Percentiles rank a stretch among this genome's conserved stretches.
These are phyloP conservation scores for Catocala nupta DNA, from an alignment of 2,888 invertebrate species.

Conservation along the genomic window DNA sequence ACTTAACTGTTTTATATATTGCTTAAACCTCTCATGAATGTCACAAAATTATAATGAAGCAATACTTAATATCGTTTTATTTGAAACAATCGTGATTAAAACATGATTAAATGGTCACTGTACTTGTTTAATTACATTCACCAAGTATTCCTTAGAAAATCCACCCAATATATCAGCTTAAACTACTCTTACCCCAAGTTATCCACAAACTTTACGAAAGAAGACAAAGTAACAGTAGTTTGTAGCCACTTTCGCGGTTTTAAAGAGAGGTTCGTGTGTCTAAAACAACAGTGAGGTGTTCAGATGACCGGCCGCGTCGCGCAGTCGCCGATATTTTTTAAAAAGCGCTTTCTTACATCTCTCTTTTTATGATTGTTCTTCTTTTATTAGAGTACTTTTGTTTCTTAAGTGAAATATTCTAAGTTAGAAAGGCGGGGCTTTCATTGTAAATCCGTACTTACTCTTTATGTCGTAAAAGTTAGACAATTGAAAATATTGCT, in stretches of 20 bases:
- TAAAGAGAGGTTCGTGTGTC: conserved; percentile 49
- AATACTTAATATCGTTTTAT: too few species aligned
- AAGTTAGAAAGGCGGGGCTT: conserved; percentile 81
- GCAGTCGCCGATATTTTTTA: conserved; percentile 59
- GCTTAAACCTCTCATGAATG: too few species aligned
- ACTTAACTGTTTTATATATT: too few species aligned
- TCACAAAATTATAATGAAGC: too few species aligned
- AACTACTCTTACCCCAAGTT: too few species aligned
- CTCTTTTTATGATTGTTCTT: conserved; percentile 85
- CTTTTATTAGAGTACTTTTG: conserved; percentile 86
- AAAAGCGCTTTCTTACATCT: conserved; percentile 76
- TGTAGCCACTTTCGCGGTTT: conserved; percentile 7
- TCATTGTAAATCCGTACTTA: conserved; percentile 83
- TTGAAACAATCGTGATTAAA: too few species aligned
- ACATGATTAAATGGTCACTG: too few species aligned
- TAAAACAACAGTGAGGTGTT: conserved; percentile 21
- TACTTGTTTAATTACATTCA: too few species aligned
- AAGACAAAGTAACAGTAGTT: neutral
- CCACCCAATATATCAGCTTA: too few species aligned
- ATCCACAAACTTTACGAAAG: neutral
- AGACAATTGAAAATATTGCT: conserved; percentile 80
- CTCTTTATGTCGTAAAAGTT: conserved; percentile 81
- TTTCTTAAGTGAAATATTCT: conserved; percentile 85
- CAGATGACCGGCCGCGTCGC: conserved; percentile 44
- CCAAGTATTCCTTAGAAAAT: too few species aligned